Evolutionary conservation across 2,113 vertebrate genomes (phyloP).

Genomic region (Sinocyclocheilus grahami): DNA sequence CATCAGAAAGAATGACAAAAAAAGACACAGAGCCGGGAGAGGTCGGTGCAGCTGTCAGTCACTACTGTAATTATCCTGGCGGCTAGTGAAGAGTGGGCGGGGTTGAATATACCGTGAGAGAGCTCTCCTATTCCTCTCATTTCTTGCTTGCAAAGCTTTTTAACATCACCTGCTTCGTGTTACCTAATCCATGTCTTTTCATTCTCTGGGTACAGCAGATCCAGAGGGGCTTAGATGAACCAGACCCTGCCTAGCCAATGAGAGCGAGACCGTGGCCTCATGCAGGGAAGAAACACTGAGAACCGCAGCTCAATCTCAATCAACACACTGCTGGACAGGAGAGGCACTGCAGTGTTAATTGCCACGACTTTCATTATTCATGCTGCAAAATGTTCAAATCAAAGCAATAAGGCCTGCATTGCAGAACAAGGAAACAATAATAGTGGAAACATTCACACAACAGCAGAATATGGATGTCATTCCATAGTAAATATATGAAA

Average conservation of each 20-base stretch:
- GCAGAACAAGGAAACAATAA: neutral
- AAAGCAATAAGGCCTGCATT: no score
- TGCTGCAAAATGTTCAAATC: conserved; percentile 10
- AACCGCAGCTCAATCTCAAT: conserved; percentile 8
- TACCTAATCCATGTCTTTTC: neutral
- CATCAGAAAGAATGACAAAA: conserved; percentile 23
- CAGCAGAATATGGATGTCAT: no score
- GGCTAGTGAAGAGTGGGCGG: neutral
- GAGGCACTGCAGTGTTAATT: conserved; percentile 30
- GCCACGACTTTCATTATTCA: neutral
- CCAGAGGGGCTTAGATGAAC: neutral
- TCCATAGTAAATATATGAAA: no score
- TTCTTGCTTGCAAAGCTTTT: neutral
- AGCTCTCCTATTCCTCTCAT: neutral
- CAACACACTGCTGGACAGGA: conserved; percentile 61
- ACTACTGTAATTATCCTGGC: conserved; percentile 52
- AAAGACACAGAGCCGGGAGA: conserved; percentile 2
- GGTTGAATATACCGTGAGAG: neutral
- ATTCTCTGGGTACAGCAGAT: conserved; percentile 5
- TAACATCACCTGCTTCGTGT: neutral
- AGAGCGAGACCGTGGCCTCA: conserved; percentile 14
- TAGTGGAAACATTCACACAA: neutral
- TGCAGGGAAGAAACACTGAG: neutral
- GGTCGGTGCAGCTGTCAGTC: conserved; percentile 53
- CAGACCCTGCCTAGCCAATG: neutral